phyloP scores from a whole-genome alignment of 2,888 invertebrate genomes.

The Oxystoma pomonae region DNA sequence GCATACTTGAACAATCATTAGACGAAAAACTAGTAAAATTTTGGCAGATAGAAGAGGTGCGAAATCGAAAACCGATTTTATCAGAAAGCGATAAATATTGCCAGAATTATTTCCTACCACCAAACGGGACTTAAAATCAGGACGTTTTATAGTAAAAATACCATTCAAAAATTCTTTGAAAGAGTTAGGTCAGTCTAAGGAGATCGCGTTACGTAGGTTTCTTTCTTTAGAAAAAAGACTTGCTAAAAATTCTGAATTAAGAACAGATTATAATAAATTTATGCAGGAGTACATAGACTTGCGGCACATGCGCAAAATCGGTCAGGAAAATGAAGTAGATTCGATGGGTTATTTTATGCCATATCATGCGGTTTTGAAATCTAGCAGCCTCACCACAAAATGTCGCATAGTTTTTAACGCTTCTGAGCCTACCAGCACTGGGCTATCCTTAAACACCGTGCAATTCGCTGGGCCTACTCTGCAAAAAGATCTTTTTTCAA shows the following conservation, averaged over 20 bases:
- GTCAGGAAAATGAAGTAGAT: neutral
- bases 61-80: neutral
- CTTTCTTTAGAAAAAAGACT: constrained; percentile 15
- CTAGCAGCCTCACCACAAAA: constrained; percentile 1
- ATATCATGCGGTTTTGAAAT: neutral
- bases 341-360: neutral
- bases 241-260: constrained; percentile 13
- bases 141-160: constrained; percentile 18
- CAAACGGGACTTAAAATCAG: neutral
- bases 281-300: constrained; percentile 18
- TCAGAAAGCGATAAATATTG: neutral
- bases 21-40: constrained; percentile 2
- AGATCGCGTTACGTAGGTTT: constrained; percentile 17
- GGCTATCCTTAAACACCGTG: constrained; percentile 7
- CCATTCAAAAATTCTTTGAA: constrained; percentile 13
- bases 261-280: constrained; percentile 18
- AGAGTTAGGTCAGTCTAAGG: constrained; percentile 15
- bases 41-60: constrained; percentile 5
- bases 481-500: constrained; percentile 6
- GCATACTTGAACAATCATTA: neutral
- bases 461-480: constrained; percentile 7
- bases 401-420: constrained; percentile 7
- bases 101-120: neutral
- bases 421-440: neutral
- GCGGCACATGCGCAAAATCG: constrained; percentile 18